Conservation (phyloP, 1,140 invertebrate species). For the Zaprionus ghesquierei region DNA sequence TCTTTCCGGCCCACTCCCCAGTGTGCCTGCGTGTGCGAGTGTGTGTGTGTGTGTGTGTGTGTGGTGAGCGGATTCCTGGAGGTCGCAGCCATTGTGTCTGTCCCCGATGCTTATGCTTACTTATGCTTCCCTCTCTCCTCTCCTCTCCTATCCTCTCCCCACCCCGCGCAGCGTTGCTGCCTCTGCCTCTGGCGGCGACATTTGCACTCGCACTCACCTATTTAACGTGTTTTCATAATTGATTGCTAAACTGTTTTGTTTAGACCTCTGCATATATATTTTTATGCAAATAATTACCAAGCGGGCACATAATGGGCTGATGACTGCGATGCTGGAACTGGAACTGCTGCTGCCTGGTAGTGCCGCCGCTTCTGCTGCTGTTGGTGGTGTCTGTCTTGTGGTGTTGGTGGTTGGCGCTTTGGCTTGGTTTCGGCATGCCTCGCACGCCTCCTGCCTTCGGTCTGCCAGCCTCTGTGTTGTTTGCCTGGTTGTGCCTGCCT, state of each 20-base stretch:
- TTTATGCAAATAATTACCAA: conserved; percentile 79
- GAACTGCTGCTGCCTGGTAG: background rate
- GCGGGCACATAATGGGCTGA: conserved; percentile 69
- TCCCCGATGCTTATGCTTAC: conserved; percentile 14
- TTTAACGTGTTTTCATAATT: conserved; percentile 81
- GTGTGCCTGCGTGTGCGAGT: background rate
- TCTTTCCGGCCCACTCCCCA: conserved; percentile 17
- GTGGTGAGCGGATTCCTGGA: conserved; percentile 28
- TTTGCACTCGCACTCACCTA: conserved; percentile 73
- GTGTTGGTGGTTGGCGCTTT: conserved; percentile 34
- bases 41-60: conserved; percentile 1
- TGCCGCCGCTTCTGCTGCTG: conserved; percentile 14
- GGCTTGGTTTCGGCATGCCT: conserved; percentile 15
- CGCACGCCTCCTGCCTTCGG: background rate
- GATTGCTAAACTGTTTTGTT: conserved; percentile 81
- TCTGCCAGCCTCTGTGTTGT: background rate
- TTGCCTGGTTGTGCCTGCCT: background rate
- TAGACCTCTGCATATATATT: conserved; percentile 80
- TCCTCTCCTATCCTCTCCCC: too few relatives aligned
- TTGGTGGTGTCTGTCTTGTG: conserved; percentile 16
- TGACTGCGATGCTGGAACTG: conserved; percentile 9
- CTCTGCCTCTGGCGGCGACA: conserved; percentile 47
- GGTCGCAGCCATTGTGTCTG: conserved; percentile 26
- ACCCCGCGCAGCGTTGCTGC: too few relatives aligned
- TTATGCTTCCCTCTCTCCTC: background rate